These are phyloP conservation scores for Ovis canadensis DNA, from an alignment of 2,113 vertebrate species.

Conservation along the genomic window DNA sequence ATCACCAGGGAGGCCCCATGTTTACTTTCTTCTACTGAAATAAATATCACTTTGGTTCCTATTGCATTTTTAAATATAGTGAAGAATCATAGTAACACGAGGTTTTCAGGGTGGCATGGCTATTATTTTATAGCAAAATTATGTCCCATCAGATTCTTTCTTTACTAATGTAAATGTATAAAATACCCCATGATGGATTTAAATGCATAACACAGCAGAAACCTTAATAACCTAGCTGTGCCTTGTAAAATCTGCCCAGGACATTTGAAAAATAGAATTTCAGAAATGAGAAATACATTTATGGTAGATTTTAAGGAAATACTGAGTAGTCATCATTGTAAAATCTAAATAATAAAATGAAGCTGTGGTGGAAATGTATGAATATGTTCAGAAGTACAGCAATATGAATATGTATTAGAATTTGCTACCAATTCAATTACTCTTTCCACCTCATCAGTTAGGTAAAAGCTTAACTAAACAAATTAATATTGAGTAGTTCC, in stretches of 20 bases:
- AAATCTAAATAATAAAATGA: background rate
- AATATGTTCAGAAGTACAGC: background rate
- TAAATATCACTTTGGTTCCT: background rate
- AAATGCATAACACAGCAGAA: background rate
- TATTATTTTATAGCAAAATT: background rate
- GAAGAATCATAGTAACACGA: background rate
- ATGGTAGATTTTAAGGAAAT: background rate
- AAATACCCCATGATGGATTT: background rate
- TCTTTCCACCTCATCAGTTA: background rate
- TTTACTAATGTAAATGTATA: background rate
- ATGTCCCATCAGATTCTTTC: background rate
- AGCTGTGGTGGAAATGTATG: background rate
- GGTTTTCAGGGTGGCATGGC: rapidly evolving
- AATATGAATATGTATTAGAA: constrained; percentile 12
- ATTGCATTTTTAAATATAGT: background rate
- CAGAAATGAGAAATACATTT: background rate
- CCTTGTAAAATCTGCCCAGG: background rate
- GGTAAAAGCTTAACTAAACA: constrained; percentile 46
- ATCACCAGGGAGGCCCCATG: background rate
- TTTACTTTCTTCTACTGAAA: background rate
- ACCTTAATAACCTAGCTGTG: background rate
- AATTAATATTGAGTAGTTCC: constrained; percentile 47
- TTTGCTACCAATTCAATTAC: constrained; percentile 16
- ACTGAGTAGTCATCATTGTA: background rate
- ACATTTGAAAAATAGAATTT: background rate